Evolutionary conservation across 2,888 invertebrate species (phyloP), one percentile per base, ranked within the genome.

Genomic region (Sarcophaga carnaria): DNA sequence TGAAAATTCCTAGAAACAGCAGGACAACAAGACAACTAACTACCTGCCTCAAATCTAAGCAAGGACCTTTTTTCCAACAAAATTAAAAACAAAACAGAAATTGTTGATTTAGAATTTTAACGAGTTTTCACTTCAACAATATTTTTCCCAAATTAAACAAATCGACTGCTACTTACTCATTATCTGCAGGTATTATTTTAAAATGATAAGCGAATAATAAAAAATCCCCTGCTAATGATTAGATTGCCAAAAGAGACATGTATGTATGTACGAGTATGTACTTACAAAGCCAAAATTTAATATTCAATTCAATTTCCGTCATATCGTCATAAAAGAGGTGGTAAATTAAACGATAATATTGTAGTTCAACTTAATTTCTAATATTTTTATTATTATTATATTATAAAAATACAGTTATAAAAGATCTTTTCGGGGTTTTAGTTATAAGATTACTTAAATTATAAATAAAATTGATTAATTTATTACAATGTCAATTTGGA

Each of bases 1-100:
- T 17, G n/a, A n/a, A 59, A 59, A 37, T 37, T 37, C 37, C 59
- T 49, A 37, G 25, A 49, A 49, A 20, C 3, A 49, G 49, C 22
- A 69, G 20, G 49, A 22, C 69, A 49, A 25, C 70, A 25, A n/a
- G 27, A 64, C 37, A 64, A 64, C 54, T 64, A 47, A 22, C 37
- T 80, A 80, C 80, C 80, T 80, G 80, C 27, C 12, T 27, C 22
- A 54, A 17, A 54, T 47, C 45, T 10, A 63, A 37, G n/a, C 17
- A 12, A 12, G 78, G 78, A 70, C 63, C 62, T 70, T 63, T 14
- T 37, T 6, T 37, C 6, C 37, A 37, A 37, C 37, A n/a, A 10
- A 79, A 54, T 20, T 1, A 62, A 20, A 62, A 76, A 78, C 27
- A 3, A 17, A 60, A 27, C 27, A n/a, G 8, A 37, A 37, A 6